These are phyloP conservation scores for Falco berigora DNA, from an alignment of 2,797 vertebrate genomes.

Conservation along the genomic window DNA sequence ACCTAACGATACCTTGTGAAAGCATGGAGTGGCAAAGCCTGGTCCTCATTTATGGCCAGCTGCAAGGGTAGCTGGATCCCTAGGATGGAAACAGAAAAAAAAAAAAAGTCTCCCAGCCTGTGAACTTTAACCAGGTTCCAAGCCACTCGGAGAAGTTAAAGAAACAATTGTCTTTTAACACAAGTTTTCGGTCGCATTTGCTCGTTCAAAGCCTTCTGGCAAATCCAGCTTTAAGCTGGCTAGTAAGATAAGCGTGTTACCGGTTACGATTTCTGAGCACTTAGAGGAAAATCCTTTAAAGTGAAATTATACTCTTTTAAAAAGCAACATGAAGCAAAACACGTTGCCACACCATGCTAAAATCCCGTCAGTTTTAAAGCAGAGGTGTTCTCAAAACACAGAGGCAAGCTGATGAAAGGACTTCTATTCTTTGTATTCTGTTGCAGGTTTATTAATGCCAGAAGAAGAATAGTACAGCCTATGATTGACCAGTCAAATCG, in stretches of 20 bases:
- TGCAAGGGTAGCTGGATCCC: constrained; percentile 86
- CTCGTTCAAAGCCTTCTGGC: constrained; percentile 29
- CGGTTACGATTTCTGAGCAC: not conserved
- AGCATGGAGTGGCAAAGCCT: constrained; percentile 89
- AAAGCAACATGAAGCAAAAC: not conserved
- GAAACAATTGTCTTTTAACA: constrained; percentile 33
- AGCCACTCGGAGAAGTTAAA: constrained; percentile 67
- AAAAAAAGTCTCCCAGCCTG: constrained; percentile 44
- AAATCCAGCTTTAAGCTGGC: constrained; percentile 24
- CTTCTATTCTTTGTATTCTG: constrained; percentile 75
- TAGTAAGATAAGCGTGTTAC: not conserved
- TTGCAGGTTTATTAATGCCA: constrained; percentile 99
- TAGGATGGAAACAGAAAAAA: constrained; percentile 61
- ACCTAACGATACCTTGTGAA: constrained; percentile 99
- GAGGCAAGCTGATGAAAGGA: constrained; percentile 52
- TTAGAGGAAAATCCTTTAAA: constrained; percentile 33
- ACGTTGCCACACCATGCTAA: not conserved
- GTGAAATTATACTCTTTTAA: constrained; percentile 2
- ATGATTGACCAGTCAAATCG: constrained; percentile 99
- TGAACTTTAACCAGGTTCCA: constrained; percentile 77
- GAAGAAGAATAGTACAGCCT: constrained; percentile 99
- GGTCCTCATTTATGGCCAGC: constrained; percentile 98
- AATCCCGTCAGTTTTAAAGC: not conserved
- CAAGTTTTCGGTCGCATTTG: constrained; percentile 7
- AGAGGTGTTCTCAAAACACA: constrained; percentile 30